These are phyloP conservation scores for Pangasius krempfi DNA, from an alignment of 2,797 vertebrate species.

Conservation along the genomic window DNA sequence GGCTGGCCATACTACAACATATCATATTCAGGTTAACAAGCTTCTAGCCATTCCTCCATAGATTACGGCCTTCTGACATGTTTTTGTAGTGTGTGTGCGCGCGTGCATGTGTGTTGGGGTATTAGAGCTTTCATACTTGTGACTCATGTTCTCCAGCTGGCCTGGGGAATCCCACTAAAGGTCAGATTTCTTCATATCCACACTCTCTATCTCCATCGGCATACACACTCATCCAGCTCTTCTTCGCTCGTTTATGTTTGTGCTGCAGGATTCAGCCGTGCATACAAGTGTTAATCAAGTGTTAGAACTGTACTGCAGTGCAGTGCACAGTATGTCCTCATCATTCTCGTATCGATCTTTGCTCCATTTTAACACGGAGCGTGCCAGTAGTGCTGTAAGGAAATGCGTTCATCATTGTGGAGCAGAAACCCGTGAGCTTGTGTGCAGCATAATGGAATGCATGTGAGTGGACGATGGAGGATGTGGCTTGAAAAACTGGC, in stretches of 20 bases:
- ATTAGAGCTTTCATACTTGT: neutral
- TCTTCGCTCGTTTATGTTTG: neutral
- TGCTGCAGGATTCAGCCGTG: slow-evolving; percentile 45
- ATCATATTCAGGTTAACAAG: slow-evolving; percentile 5
- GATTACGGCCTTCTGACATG: slow-evolving; percentile 12
- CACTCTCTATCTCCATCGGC: neutral
- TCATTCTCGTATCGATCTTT: neutral
- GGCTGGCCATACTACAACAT: slow-evolving; percentile 54
- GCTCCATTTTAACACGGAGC: neutral
- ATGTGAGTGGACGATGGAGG: neutral
- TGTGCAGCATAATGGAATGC: slow-evolving; percentile 3
- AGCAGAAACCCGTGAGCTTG: neutral
- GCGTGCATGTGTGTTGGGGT: neutral
- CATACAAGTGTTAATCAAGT: neutral
- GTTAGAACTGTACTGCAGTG: slow-evolving; percentile 16
- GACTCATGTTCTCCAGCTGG: slow-evolving; percentile 52
- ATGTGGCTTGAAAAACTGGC: slow-evolving; percentile 28
- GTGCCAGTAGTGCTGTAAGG: neutral
- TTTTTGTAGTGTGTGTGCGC: neutral
- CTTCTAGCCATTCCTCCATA: slow-evolving; percentile 13
- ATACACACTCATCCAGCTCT: neutral
- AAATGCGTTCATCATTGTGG: slow-evolving; percentile 19
- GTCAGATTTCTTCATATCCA: neutral
- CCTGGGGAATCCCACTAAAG: slow-evolving; percentile 37
- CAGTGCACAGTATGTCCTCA: neutral